Percentiles rank a stretch among this genome's conserved stretches.
Conservation (phyloP, 2,888 invertebrate species). For the Drosophila neonasuta region DNA sequence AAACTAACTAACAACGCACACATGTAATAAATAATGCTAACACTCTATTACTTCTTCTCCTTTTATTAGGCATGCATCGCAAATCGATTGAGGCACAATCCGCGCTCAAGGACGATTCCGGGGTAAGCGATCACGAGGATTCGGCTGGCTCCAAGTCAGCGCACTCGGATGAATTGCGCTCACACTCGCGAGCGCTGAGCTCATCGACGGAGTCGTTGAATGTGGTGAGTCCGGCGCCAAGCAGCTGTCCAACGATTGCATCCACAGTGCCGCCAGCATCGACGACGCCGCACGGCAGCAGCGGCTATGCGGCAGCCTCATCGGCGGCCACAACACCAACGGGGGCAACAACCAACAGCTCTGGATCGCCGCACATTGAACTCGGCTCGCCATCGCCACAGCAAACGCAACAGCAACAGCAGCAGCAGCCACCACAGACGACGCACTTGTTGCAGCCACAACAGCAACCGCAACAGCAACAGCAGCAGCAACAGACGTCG, state of each 20-base stretch:
- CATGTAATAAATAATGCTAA: not conserved
- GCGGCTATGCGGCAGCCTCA: slow-evolving; percentile 58
- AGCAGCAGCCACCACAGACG: slow-evolving; percentile 48
- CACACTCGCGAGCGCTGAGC: slow-evolving; percentile 71
- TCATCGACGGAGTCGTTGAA: slow-evolving; percentile 80
- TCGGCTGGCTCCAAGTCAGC: slow-evolving; percentile 84
- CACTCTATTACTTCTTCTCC: not conserved
- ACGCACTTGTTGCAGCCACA: slow-evolving; percentile 42
- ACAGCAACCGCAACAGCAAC: slow-evolving; percentile 41
- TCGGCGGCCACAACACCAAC: slow-evolving; percentile 74
- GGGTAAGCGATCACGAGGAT: slow-evolving; percentile 87
- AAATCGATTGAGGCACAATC: slow-evolving; percentile 98
- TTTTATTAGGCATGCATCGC: slow-evolving; percentile 96
- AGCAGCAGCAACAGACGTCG: slow-evolving; percentile 49
- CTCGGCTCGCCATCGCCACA: slow-evolving; percentile 78
- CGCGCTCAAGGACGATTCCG: slow-evolving; percentile 92
- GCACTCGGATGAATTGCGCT: slow-evolving; percentile 81
- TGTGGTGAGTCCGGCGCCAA: slow-evolving; percentile 82
- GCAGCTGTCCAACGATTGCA: slow-evolving; percentile 56
- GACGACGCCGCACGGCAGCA: slow-evolving; percentile 58
- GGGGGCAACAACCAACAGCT: slow-evolving; percentile 70
- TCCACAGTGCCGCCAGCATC: slow-evolving; percentile 62
- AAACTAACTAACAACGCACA: not conserved
- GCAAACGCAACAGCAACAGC: slow-evolving; percentile 40
- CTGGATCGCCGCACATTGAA: slow-evolving; percentile 79